Conservation (phyloP, 2,113 vertebrate species). For the Dromiciops gliroides region DNA sequence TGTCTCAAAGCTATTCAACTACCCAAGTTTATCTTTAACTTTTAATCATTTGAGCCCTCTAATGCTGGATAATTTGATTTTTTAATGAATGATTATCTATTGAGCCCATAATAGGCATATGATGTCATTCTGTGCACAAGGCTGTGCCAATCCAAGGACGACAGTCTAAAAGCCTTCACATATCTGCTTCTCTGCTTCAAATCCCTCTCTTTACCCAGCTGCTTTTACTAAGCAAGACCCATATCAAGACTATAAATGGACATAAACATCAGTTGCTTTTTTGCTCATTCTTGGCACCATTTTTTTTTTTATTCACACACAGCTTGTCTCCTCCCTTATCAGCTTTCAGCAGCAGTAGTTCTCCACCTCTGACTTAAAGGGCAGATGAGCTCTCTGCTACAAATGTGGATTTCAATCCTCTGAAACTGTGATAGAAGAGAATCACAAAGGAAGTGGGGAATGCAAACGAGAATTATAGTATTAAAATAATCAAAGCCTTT, state of each 20-base stretch:
- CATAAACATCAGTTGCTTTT: slow-evolving; percentile 71
- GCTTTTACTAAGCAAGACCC: slow-evolving; percentile 45
- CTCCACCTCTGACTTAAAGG: slow-evolving; percentile 71
- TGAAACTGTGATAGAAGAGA: slow-evolving; percentile 7
- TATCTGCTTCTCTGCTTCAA: slow-evolving; percentile 54
- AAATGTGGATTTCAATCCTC: slow-evolving; percentile 38
- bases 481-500: slow-evolving; percentile 22
- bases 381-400: slow-evolving; percentile 44
- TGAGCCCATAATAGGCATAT: neutral
- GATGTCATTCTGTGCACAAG: neutral
- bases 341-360: slow-evolving; percentile 57
- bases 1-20: neutral
- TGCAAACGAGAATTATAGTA: slow-evolving; percentile 9
- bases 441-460: neutral
- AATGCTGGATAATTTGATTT: neutral
- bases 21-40: slow-evolving; percentile 9
- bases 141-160: neutral
- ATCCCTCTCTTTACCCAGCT: neutral
- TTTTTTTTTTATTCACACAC: slow-evolving; percentile 63
- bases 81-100: neutral
- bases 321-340: slow-evolving; percentile 68
- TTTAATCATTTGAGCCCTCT: slow-evolving; percentile 1
- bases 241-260: slow-evolving; percentile 75
- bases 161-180: neutral
- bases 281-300: slow-evolving; percentile 72